Evolutionary conservation across 1,140 invertebrate genomes (phyloP), one percentile per base, ranked within the genome.

Genomic region (Pseudomyrmex dendroicus): DNA sequence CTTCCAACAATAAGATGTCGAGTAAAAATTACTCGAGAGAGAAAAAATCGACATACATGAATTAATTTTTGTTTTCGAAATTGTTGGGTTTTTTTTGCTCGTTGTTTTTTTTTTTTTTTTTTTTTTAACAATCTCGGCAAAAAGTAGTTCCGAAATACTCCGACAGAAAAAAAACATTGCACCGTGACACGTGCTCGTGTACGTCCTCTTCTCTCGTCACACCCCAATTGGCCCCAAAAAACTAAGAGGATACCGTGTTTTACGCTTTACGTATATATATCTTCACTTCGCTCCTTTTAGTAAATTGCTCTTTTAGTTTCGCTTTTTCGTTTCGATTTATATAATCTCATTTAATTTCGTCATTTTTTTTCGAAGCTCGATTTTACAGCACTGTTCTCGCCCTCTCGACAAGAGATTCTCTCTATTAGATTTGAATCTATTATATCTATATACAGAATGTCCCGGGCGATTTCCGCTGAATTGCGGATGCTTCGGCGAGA

Each of bases 181-280:
- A 25, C 73, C 59, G 48, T 56, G 46, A 17, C 67, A 57, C 57
- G 9, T 52, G 9, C 50, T 52, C 50, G 9, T 52, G 35, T 13
- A 10, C 13, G 9, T 52, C 56, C 20, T 4, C 57, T 62, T 25
- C 57, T 52, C n/a, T 70, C 54, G 57, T 84, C 66, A 82, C 83
- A 89, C 67, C 35, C 35, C 84, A 70, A 90, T 91, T 91, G 91
- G 90, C 89, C 91, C 91, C 91, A 78, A 86, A 89, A 35, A 90
- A 90, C 83, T 89, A 86, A 90, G 86, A 91, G 86, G 73, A 91
- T 89, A 86, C 73, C 73, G 57, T 78, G 62, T 77, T 78, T 35
- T 35, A 35, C 10, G 62, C 63, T 2, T 73, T 83, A 82, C 50
- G 35, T 17, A 0, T 74, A 52, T 66, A 35, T 66, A 76, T 63